These are phyloP conservation scores for Heterochromis multidens DNA, from an alignment of 2,113 vertebrate genomes.

Conservation along the genomic window DNA sequence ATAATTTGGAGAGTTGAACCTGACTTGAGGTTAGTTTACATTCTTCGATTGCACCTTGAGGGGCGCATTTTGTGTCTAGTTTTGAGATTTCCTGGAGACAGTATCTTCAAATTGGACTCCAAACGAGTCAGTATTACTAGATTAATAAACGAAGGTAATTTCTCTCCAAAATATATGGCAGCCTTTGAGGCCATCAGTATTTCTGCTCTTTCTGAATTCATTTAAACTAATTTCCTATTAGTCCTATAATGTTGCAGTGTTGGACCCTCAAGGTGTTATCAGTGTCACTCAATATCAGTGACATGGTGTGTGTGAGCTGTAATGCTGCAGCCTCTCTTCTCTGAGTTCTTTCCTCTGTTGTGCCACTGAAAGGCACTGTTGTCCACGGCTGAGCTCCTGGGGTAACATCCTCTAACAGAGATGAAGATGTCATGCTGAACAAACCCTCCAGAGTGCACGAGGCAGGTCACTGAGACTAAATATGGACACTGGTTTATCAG, in stretches of 20 bases:
- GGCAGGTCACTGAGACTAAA: background rate
- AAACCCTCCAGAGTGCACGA: conserved; percentile 6
- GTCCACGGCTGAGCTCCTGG: conserved; percentile 28
- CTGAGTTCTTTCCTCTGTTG: background rate
- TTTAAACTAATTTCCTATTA: background rate
- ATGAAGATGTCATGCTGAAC: background rate
- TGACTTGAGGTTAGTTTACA: background rate
- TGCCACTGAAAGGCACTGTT: conserved; percentile 70
- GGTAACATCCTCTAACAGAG: background rate
- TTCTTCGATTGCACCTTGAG: background rate
- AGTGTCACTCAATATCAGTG: background rate
- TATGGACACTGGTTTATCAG: background rate
- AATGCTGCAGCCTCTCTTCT: background rate
- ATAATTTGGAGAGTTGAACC: background rate
- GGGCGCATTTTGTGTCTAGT: background rate
- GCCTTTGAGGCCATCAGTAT: background rate
- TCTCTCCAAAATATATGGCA: background rate
- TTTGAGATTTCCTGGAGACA: fast-evolving
- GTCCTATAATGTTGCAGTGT: background rate
- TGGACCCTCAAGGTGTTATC: background rate
- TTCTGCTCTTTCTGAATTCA: background rate
- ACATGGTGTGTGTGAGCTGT: background rate
- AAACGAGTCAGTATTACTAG: background rate
- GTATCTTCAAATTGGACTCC: background rate
- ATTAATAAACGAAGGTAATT: background rate